Conservation (phyloP, 2,113 vertebrate genomes). For the Corythornis cristatus region DNA sequence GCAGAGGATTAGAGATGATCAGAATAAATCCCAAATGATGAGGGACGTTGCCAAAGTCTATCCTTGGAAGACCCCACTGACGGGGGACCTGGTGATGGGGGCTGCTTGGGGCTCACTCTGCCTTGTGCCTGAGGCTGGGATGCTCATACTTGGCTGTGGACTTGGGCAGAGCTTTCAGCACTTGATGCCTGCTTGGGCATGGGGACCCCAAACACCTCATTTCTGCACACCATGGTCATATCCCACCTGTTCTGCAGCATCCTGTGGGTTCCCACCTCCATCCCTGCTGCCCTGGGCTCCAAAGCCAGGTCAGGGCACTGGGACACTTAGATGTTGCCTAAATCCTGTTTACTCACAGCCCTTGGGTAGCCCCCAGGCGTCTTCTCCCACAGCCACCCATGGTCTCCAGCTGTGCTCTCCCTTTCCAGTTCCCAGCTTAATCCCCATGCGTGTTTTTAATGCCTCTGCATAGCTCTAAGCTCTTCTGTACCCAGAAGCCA, state of each 20-base stretch:
- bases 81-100: background rate
- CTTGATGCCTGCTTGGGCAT: background rate
- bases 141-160: background rate
- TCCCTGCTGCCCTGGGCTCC: background rate
- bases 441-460: slow-evolving; percentile 49
- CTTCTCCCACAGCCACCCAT: background rate
- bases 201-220: fast-evolving
- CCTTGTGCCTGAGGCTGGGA: fast-evolving
- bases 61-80: slow-evolving; percentile 51
- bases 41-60: slow-evolving; percentile 13
- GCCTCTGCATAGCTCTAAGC: slow-evolving; percentile 33
- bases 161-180: background rate
- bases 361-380: background rate
- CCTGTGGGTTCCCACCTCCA: fast-evolving
- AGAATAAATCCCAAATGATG: slow-evolving; percentile 66
- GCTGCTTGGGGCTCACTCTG: background rate
- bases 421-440: slow-evolving; percentile 34
- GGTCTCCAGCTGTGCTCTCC: slow-evolving; percentile 40
- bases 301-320: background rate
- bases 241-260: background rate
- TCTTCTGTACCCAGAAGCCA: slow-evolving; percentile 18
- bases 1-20: slow-evolving; percentile 56
- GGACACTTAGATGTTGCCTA: fast-evolving
- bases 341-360: background rate
- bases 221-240: fast-evolving